phyloP scores from a whole-genome alignment of 2,888 invertebrate genomes.

The Augochlorella aurata region DNA sequence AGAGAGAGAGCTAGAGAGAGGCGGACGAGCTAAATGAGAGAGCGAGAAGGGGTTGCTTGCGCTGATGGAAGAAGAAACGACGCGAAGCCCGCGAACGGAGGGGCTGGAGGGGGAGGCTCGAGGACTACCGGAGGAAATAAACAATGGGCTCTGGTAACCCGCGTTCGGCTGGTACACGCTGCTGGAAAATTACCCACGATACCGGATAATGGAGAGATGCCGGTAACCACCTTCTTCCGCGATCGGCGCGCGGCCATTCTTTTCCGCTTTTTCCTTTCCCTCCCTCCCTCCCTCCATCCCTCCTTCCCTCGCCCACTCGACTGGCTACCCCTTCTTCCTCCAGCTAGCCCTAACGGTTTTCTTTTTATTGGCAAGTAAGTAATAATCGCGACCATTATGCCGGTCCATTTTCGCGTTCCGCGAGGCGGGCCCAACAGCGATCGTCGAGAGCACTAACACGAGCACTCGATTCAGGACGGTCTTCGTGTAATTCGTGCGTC shows the following conservation, averaged over 20 bases:
- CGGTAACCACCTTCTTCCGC: conserved; percentile 46
- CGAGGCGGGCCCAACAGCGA: not conserved
- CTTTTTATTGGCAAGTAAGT: conserved; percentile 59
- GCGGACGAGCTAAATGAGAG: not conserved
- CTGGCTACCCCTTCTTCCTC: not conserved
- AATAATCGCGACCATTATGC: conserved; percentile 58
- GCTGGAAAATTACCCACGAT: conserved; percentile 71
- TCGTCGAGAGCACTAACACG: not conserved
- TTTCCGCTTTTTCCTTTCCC: conserved; percentile 36
- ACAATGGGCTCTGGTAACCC: conserved; percentile 68
- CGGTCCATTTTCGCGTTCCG: conserved; percentile 30
- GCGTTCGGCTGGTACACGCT: conserved; percentile 61
- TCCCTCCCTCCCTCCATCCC: not conserved
- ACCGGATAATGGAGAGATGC: conserved; percentile 58
- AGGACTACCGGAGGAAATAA: conserved; percentile 68
- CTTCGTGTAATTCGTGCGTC: not conserved
- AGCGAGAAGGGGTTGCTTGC: conserved; percentile 9
- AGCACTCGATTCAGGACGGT: not conserved
- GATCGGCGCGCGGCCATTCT: conserved; percentile 55
- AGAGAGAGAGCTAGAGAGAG: not conserved
- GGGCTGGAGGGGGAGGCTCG: conserved; percentile 40
- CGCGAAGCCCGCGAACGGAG: conserved; percentile 22
- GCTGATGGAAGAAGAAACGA: conserved; percentile 18
- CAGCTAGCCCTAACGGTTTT: not conserved
- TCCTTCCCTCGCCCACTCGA: not conserved